phyloP scores from a whole-genome alignment of 1,140 invertebrate species.

The Meloidogyne hapla region DNA sequence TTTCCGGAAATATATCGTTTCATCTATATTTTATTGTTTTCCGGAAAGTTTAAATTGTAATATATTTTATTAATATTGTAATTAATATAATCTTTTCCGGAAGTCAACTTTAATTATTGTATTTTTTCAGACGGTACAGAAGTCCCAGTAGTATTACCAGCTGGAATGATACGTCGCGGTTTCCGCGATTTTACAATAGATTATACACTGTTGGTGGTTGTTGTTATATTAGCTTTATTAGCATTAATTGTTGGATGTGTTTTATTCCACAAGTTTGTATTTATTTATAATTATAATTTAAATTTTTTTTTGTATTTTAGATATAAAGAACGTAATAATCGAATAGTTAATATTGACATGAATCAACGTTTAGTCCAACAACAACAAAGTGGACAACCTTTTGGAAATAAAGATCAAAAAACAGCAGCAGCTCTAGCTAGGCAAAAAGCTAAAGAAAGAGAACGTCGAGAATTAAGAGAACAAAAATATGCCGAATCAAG shows the following conservation, averaged over 20 bases:
- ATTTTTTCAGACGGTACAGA: slow-evolving; percentile 18
- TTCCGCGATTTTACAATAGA: slow-evolving; percentile 30
- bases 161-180: slow-evolving; percentile 20
- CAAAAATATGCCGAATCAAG: slow-evolving; percentile 4
- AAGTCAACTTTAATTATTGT: background rate
- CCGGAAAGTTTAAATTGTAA: background rate
- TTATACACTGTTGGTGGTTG: slow-evolving; percentile 22
- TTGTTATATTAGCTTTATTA: slow-evolving; percentile 17
- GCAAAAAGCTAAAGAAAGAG: background rate
- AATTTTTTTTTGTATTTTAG: background rate
- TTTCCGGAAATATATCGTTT: background rate
- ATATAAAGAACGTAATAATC: slow-evolving; percentile 22
- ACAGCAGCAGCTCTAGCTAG: slow-evolving; percentile 1
- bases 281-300: no score
- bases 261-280: slow-evolving; percentile 22
- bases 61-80: no score
- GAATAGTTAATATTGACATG: slow-evolving; percentile 20
- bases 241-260: slow-evolving; percentile 22
- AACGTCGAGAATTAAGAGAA: slow-evolving; percentile 2
- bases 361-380: slow-evolving; percentile 22
- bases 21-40: slow-evolving; percentile 6
- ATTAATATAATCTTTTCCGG: background rate
- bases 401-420: background rate
- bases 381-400: background rate
- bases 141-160: slow-evolving; percentile 4